These are phyloP conservation scores for Leptodirus hochenwartii DNA, from an alignment of 2,888 invertebrate genomes.

Conservation along the genomic window DNA sequence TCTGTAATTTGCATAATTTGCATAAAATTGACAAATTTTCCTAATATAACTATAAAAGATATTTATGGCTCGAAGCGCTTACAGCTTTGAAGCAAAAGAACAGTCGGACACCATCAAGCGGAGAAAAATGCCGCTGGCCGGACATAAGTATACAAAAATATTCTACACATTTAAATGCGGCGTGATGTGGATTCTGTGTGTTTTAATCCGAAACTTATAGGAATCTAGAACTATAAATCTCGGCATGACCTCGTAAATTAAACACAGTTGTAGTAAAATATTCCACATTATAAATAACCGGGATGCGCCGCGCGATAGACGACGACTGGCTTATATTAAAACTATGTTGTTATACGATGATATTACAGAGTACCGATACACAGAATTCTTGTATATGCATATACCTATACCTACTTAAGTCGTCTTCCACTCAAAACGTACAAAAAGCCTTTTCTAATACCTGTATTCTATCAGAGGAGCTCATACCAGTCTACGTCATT, in stretches of 20 bases:
- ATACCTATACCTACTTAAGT: too few species aligned
- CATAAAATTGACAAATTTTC: too few species aligned
- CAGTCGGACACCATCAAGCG: too few species aligned
- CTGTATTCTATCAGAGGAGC: constrained; percentile 20
- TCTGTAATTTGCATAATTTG: too few species aligned
- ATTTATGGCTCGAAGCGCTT: too few species aligned
- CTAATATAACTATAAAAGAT: too few species aligned
- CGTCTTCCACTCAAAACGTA: constrained; percentile 14
- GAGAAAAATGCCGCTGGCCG: too few species aligned
- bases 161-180: constrained; percentile 21
- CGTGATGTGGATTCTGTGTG: constrained; percentile 15
- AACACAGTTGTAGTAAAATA: constrained; percentile 31
- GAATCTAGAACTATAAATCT: constrained; percentile 30
- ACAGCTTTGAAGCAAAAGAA: too few species aligned
- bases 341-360: too few species aligned
- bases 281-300: constrained; percentile 32
- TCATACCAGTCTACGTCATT: constrained; percentile 16
- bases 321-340: constrained; percentile 5
- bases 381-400: too few species aligned
- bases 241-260: constrained; percentile 31
- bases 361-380: too few species aligned
- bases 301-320: constrained; percentile 22
- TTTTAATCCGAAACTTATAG: constrained; percentile 30
- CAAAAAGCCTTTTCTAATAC: constrained; percentile 30
- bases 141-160: too few species aligned